These are phyloP conservation scores for Helicolenus hilgendorfi DNA, from an alignment of 2,797 vertebrate species.

Conservation along the genomic window DNA sequence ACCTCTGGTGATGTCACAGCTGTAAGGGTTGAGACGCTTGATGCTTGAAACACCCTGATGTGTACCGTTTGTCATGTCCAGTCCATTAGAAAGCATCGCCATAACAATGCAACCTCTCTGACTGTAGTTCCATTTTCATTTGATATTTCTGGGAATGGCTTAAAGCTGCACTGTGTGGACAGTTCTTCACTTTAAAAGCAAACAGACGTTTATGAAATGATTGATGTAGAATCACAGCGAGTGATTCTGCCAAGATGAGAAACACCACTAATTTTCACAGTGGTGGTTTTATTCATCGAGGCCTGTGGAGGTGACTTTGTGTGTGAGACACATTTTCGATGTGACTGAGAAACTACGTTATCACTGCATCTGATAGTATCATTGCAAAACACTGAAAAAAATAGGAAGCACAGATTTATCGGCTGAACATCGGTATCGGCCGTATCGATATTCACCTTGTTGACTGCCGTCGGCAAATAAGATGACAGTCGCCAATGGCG, in stretches of 20 bases:
- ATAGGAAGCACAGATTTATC: too few species aligned
- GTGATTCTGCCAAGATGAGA: background rate
- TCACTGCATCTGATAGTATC: background rate
- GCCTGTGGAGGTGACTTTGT: background rate
- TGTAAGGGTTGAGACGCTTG: background rate
- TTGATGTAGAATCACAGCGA: background rate
- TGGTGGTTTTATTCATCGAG: background rate
- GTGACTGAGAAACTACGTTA: background rate
- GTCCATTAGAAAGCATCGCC: background rate
- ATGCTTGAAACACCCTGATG: background rate
- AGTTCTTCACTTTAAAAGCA: background rate
- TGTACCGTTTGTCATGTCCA: background rate
- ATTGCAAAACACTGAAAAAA: too few species aligned
- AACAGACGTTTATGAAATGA: background rate
- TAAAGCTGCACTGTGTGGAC: background rate
- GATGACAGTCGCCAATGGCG: too few species aligned
- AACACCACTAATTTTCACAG: background rate
- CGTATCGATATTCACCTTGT: too few species aligned
- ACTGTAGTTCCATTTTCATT: background rate
- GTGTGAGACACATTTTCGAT: background rate
- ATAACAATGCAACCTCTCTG: background rate
- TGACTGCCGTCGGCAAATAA: too few species aligned
- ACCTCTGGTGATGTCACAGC: background rate
- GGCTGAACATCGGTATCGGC: too few species aligned
- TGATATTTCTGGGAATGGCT: background rate